Conservation (phyloP, 2,797 vertebrate genomes). For the Euphonia xanthogaster region DNA sequence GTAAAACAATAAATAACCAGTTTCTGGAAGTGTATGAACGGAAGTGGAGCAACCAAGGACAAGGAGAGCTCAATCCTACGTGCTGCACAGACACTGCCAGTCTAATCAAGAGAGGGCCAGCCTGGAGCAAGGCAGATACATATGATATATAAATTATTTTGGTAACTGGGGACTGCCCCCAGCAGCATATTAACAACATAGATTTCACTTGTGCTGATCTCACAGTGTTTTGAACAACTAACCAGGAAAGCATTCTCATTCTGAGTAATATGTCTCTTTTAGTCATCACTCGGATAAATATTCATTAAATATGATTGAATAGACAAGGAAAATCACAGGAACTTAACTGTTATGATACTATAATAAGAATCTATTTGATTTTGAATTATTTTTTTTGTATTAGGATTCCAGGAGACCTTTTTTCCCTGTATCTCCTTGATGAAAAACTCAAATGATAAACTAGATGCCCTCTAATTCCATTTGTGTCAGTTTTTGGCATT, state of each 20-base stretch:
- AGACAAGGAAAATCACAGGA: neutral
- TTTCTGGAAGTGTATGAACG: neutral
- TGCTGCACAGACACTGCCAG: neutral
- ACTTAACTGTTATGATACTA: neutral
- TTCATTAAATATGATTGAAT: neutral
- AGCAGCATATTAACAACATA: neutral
- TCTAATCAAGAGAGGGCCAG: neutral
- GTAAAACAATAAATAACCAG: neutral
- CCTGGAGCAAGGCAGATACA: neutral
- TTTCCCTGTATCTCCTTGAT: neutral
- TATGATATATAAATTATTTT: neutral
- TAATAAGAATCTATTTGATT: neutral
- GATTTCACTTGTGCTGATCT: neutral
- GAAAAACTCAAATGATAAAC: neutral
- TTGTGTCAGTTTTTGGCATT: neutral
- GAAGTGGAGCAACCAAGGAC: neutral
- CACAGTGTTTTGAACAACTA: neutral
- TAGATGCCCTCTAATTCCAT: neutral
- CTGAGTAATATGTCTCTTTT: neutral
- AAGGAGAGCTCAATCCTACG: fast-evolving
- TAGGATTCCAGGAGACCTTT: neutral
- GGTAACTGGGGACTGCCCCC: neutral
- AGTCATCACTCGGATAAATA: neutral
- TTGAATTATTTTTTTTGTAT: neutral
- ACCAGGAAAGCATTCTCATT: neutral